These are phyloP conservation scores for Drosophila lowei DNA, from an alignment of 1,140 invertebrate genomes.

Conservation along the genomic window DNA sequence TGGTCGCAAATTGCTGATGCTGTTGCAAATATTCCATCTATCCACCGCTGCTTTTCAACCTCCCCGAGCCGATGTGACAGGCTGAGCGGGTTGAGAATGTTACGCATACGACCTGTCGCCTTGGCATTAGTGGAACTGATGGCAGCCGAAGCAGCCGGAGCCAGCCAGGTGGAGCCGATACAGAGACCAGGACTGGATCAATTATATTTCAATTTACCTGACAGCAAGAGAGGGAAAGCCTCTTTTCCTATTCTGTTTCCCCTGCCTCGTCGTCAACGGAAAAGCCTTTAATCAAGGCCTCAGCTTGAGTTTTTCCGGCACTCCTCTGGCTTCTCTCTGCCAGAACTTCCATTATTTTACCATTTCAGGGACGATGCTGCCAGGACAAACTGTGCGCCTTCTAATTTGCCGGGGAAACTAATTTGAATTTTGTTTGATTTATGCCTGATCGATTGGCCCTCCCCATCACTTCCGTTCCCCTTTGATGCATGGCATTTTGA, in stretches of 20 bases:
- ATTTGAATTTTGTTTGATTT: constrained; percentile 81
- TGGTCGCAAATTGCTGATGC: constrained; percentile 54
- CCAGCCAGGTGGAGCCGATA: constrained; percentile 19
- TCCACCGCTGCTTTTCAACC: too few species aligned
- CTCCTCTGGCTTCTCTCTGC: constrained; percentile 6
- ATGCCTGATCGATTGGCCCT: constrained; percentile 69
- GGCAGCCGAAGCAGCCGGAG: constrained; percentile 1
- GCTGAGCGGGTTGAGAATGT: constrained; percentile 40
- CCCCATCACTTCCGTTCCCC: background rate
- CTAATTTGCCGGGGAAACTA: constrained; percentile 65
- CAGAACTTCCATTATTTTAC: constrained; percentile 69
- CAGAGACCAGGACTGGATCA: constrained; percentile 37
- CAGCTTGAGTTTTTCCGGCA: constrained; percentile 4
- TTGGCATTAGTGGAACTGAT: constrained; percentile 38
- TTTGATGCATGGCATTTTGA: constrained; percentile 68
- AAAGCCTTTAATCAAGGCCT: constrained; percentile 55
- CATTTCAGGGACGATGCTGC: constrained; percentile 50
- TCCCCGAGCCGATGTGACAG: background rate
- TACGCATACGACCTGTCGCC: constrained; percentile 76
- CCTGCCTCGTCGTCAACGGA: background rate
- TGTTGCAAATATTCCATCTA: constrained; percentile 36
- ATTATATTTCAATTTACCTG: constrained; percentile 82
- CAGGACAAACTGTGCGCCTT: constrained; percentile 34
- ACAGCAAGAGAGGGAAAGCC: constrained; percentile 7
- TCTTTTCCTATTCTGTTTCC: constrained; percentile 3